phyloP scores from a whole-genome alignment of 2,797 vertebrate species.

The Silurus lanzhouensis region DNA sequence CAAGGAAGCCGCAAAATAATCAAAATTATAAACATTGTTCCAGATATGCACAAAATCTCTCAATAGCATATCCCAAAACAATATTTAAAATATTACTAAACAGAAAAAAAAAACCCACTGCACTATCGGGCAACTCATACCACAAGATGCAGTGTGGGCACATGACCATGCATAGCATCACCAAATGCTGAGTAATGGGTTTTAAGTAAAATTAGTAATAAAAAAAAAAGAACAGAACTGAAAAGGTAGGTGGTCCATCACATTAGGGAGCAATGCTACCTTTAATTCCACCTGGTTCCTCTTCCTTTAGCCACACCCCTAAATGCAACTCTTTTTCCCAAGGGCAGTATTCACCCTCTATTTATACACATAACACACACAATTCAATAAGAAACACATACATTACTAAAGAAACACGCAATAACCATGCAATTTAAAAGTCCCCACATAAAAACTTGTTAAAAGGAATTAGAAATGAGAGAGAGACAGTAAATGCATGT shows the following conservation, averaged over 20 bases:
- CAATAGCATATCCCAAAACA: not conserved
- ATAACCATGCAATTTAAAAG: too few relatives aligned
- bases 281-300: constrained; percentile 80
- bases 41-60: not conserved
- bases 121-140: constrained; percentile 8
- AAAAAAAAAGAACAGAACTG: constrained; percentile 5
- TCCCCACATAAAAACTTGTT: not conserved
- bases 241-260: constrained; percentile 8
- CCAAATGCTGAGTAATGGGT: not conserved
- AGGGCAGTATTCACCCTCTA: constrained; percentile 88
- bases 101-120: not conserved
- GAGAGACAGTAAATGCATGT: not conserved
- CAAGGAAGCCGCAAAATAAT: not conserved
- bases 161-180: constrained; percentile 35
- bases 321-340: constrained; percentile 82
- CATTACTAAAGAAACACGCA: not conserved
- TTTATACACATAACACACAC: constrained; percentile 74
- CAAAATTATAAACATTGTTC: not conserved
- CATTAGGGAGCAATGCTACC: constrained; percentile 69
- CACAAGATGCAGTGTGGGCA: not conserved
- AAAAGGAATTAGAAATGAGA: not conserved
- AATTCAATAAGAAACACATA: constrained; percentile 5
- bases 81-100: not conserved
- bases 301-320: constrained; percentile 83
- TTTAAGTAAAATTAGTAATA: constrained; percentile 2